These are phyloP conservation scores for Pungitius pungitius DNA, from an alignment of 2,113 vertebrate species.

Conservation along the genomic window DNA sequence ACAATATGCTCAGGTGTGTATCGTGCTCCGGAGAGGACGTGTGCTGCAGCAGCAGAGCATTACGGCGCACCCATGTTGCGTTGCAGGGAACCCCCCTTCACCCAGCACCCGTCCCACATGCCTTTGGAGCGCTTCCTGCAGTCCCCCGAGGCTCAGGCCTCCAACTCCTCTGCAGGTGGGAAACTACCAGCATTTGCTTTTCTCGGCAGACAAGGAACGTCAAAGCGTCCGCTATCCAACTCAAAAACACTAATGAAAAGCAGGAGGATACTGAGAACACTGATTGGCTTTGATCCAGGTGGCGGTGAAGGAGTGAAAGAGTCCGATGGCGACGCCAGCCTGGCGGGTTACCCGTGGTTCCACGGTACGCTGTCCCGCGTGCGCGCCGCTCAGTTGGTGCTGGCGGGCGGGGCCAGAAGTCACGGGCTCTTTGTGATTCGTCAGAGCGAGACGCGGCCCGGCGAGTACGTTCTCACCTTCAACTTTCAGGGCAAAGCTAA, in stretches of 20 bases:
- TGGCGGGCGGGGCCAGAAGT: conserved; percentile 88
- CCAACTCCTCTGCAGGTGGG: conserved; percentile 82
- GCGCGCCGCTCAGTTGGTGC: conserved; percentile 93
- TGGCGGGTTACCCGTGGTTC: conserved; percentile 93
- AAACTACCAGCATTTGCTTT: conserved; percentile 25
- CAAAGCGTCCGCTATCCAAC: background rate
- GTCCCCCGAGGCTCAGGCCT: conserved; percentile 82
- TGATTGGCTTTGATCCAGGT: conserved; percentile 41
- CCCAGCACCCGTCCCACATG: conserved; percentile 87
- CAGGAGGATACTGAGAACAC: background rate
- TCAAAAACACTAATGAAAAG: background rate
- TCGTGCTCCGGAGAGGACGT: conserved; percentile 73
- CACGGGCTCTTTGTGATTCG: conserved; percentile 97
- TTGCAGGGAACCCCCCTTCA: conserved; percentile 81
- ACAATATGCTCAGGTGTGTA: conserved; percentile 72
- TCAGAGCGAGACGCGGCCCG: conserved; percentile 94
- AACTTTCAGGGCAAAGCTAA: conserved; percentile 99
- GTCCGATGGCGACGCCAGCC: conserved; percentile 76
- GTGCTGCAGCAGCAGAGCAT: conserved; percentile 71
- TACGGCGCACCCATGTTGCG: conserved; percentile 80
- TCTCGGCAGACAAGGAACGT: background rate
- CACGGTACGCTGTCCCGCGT: conserved; percentile 93
- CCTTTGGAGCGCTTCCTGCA: conserved; percentile 93
- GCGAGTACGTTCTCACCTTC: conserved; percentile 97
- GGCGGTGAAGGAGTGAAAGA: conserved; percentile 78